phyloP scores from a whole-genome alignment of 2,888 invertebrate genomes.

The Liodrosophila aerea region DNA sequence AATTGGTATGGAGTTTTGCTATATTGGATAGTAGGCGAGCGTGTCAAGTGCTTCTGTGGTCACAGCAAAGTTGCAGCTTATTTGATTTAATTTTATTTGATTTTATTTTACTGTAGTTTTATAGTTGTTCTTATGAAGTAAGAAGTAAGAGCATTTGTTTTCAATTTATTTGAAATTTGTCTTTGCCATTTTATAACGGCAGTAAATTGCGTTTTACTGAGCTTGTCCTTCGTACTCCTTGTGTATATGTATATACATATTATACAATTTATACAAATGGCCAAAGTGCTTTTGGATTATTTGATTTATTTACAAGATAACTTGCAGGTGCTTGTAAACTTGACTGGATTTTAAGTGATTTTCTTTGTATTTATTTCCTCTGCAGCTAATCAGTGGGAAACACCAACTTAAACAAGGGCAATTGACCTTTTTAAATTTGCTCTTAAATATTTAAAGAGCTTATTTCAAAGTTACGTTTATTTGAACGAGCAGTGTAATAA shows the following conservation, averaged over 20 bases:
- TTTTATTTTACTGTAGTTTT: slow-evolving; percentile 19
- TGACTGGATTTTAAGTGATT: slow-evolving; percentile 26
- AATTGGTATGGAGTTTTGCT: slow-evolving; percentile 46
- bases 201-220: slow-evolving; percentile 52
- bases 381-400: slow-evolving; percentile 1
- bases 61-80: slow-evolving; percentile 51
- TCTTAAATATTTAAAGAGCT: no score
- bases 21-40: slow-evolving; percentile 67
- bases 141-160: slow-evolving; percentile 67
- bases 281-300: slow-evolving; percentile 46
- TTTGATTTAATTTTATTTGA: slow-evolving; percentile 36
- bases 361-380: slow-evolving; percentile 11
- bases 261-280: slow-evolving; percentile 39
- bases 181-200: slow-evolving; percentile 30
- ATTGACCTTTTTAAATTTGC: no score
- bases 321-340: slow-evolving; percentile 25
- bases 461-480: no score
- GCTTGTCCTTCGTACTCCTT: not conserved
- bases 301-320: slow-evolving; percentile 38
- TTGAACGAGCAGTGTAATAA: no score
- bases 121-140: slow-evolving; percentile 50
- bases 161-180: slow-evolving; percentile 71
- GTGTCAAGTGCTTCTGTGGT: slow-evolving; percentile 70
- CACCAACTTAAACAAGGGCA: no score
- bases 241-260: not conserved